Evolutionary conservation across 2,797 vertebrate species (phyloP), one percentile per base, ranked within the genome.

Genomic region (Orestias chungarensis): DNA sequence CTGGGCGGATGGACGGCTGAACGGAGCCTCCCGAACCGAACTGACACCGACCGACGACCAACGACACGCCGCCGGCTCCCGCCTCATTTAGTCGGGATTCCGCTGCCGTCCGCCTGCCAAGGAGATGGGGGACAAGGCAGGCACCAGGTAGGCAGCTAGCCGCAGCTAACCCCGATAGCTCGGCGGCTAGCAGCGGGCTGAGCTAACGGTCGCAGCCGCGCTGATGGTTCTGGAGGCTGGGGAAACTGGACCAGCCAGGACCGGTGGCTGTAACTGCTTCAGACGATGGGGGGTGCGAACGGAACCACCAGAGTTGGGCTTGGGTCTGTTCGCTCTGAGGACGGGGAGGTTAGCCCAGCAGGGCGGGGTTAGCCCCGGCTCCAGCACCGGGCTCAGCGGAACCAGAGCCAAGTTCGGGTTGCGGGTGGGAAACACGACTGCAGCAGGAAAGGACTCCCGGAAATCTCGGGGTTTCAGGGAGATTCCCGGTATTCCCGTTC

Each of bases 41-140:
- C 18, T 50, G 42, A 54, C 6, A 69, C 10, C 69, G 1, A 27
- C 31, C 0, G 64, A 29, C 35, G 18, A 33, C 23, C 54, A 57
- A 47, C 73, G 0, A 47, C n/a, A 66, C 70, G 27, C 66, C 61
- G 1, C 64, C 73, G 75, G 59, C 17, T 70, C 64, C 69, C 73
- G 83, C 69, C 76, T 84, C 78, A 71, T 78, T 86, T 81, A 80
- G 88, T 86, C 18, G 81, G 74, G 81, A 81, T 73, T 75, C 38
- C 74, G 61, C 71, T 77, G 72, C 70, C 82, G 77, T 86, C 82
- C 71, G 88, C 85, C 87, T 89, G 91, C 90, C 88, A 90, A 90
- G 92, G 92, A 93, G 85, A 95, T 95, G 94, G 94, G 93, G 91
- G 94, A 95, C 92, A 95, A 95, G 90, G 94, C 92, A 85, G 94